Base-by-base conservation (phyloP, 2,888 invertebrate genomes). In the Drosophila quasianomalipes region DNA sequence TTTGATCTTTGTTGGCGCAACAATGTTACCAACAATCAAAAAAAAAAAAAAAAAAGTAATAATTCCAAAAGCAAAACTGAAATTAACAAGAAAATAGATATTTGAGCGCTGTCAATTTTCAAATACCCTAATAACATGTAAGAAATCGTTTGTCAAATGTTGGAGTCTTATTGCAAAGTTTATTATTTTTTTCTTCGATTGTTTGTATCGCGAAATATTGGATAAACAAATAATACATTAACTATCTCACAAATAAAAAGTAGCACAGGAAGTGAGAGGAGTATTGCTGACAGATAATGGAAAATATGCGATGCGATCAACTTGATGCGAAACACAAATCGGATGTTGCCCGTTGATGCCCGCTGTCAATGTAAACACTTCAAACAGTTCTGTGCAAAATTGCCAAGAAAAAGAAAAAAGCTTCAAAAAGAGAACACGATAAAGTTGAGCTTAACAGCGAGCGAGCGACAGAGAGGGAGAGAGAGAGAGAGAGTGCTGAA, bases 1-100 rank as follows among this genome's bases (percentile, higher is more conserved):
- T 88, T 86, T 22, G 22, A n/a, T n/a, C 1, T 22, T 83, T 69
- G 74, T 70, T 71, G 68, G 28, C 60, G 81, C 81, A 75, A 88
- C 83, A 82, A 71, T 64, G 47, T 74, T 67, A 62, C 52, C 60
- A 61, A 19, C 19, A 55, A 10, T 3, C 19, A 26, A 22, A 4
- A 19, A 16, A 35, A 9, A 35, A 14, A 10, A 35, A 7, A 16
- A 19, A 59, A 60, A 16, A 49, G n/a, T 0, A 28, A 28, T 3
- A 31, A 44, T 33, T 22, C 41, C 33, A 67, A 49, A 60, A 30
- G 22, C 44, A 51, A 30, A 49, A 61, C 63, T 74, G 47, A 59
- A 49, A 52, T 37, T 35, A 61, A 19, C 4, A 37, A 30, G 28
- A 22, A 61, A 28, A 14, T 35, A 16, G 6, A 5, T 5, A 30